These are phyloP conservation scores for Harlomillsia oculata DNA, from an alignment of 1,140 invertebrate genomes.

Conservation along the genomic window DNA sequence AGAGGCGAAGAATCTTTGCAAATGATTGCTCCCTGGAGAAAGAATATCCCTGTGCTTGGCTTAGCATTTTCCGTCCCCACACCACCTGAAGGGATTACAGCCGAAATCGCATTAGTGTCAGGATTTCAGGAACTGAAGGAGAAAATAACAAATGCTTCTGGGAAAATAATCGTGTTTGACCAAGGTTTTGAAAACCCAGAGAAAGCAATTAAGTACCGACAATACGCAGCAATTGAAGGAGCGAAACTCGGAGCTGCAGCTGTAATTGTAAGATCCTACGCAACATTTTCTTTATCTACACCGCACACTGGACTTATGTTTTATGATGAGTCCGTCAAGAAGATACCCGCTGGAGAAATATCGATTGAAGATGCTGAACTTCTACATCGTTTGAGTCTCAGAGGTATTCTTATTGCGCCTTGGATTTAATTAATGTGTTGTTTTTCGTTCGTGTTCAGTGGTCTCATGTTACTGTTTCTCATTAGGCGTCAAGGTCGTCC, in stretches of 20 bases:
- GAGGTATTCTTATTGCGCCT: too few species aligned
- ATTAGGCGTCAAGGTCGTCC: slow-evolving; percentile 34
- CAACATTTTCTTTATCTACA: slow-evolving; percentile 60
- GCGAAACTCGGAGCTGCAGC: slow-evolving; percentile 64
- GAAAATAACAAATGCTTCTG: too few species aligned
- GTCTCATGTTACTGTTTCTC: slow-evolving; percentile 40
- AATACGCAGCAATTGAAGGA: slow-evolving; percentile 50
- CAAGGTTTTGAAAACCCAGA: slow-evolving; percentile 39
- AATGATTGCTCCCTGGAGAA: slow-evolving; percentile 50
- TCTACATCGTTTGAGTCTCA: slow-evolving; percentile 53
- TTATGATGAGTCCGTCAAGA: slow-evolving; percentile 49
- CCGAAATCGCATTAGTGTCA: slow-evolving; percentile 57
- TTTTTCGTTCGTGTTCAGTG: too few species aligned
- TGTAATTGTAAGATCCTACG: slow-evolving; percentile 58
- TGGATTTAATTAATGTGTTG: too few species aligned
- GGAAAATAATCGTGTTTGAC: slow-evolving; percentile 45
- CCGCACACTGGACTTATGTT: slow-evolving; percentile 59
- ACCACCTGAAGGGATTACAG: slow-evolving; percentile 55
- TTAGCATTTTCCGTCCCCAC: slow-evolving; percentile 54
- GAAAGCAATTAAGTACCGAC: not conserved
- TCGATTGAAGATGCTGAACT: slow-evolving; percentile 68
- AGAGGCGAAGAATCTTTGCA: slow-evolving; percentile 54
- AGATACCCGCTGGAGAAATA: slow-evolving; percentile 69
- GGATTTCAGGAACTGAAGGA: slow-evolving; percentile 59
- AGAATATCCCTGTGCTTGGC: slow-evolving; percentile 53